phyloP scores from a whole-genome alignment of 1,140 invertebrate genomes.

The Rhopalosiphum padi region DNA sequence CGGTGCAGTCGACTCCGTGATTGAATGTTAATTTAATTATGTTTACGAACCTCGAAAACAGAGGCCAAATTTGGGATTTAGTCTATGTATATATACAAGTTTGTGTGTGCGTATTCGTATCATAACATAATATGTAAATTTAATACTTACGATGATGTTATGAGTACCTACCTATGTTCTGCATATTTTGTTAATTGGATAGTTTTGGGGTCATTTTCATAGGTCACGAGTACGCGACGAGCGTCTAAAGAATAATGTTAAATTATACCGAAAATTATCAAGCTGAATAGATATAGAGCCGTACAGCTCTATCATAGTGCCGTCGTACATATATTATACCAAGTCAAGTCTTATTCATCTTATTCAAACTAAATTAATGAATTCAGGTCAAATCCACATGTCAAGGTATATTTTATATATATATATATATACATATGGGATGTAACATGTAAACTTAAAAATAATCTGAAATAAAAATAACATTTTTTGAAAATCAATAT shows the following conservation, averaged over 20 bases:
- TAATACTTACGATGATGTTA: not conserved
- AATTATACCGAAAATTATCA: not conserved
- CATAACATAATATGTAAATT: not conserved
- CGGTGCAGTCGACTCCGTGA: not conserved
- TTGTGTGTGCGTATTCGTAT: not conserved
- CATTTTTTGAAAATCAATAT: not conserved
- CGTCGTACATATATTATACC: not conserved
- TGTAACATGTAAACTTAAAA: not conserved
- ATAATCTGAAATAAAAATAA: not conserved
- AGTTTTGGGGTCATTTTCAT: constrained; percentile 20
- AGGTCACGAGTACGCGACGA: too few relatives aligned
- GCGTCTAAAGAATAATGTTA: not conserved
- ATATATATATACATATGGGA: not conserved
- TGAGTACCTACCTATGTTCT: not conserved
- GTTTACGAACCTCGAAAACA: constrained; percentile 32
- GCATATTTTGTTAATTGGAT: not conserved
- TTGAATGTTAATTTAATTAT: constrained; percentile 46
- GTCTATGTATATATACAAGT: not conserved
- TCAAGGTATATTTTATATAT: not conserved
- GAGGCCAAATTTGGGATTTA: constrained; percentile 38
- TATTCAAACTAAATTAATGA: not conserved
- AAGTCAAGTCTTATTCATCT: not conserved
- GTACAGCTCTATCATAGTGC: not conserved
- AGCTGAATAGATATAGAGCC: not conserved
- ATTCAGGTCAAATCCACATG: not conserved